These are phyloP conservation scores for Tympanuchus pallidicinctus DNA, from an alignment of 2,113 vertebrate species.

Conservation along the genomic window DNA sequence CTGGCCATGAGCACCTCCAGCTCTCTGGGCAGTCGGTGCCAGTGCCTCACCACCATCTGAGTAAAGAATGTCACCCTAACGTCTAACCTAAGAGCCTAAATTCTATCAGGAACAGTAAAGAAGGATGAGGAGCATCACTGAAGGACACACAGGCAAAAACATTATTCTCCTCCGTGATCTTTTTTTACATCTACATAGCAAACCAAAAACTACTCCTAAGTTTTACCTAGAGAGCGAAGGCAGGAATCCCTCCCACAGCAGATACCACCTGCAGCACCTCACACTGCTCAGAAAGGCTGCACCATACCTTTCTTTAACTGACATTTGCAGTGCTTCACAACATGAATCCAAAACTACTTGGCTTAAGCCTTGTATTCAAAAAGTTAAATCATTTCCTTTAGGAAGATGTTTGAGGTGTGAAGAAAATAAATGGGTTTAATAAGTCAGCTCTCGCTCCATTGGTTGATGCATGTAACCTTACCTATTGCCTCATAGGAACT, in stretches of 20 bases:
- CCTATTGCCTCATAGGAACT: not conserved
- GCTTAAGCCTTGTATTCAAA: not conserved
- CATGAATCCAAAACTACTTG: not conserved
- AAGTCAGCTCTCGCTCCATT: not conserved
- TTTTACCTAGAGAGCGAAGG: not conserved
- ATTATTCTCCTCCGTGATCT: not conserved
- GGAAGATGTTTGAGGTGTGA: not conserved
- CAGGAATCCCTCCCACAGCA: not conserved
- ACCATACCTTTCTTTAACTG: not conserved
- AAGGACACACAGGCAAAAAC: not conserved
- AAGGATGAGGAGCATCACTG: not conserved
- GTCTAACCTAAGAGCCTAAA: not conserved
- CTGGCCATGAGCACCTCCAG: too few species aligned
- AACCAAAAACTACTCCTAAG: not conserved
- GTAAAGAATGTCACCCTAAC: too few species aligned
- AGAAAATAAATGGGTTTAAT: slow-evolving; percentile 12
- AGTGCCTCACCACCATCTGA: too few species aligned
- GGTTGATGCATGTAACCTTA: not conserved
- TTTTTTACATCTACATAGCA: not conserved
- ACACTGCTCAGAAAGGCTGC: not conserved
- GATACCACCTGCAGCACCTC: not conserved
- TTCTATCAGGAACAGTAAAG: slow-evolving; percentile 4
- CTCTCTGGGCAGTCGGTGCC: too few species aligned
- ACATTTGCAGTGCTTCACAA: not conserved
- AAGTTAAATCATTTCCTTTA: slow-evolving; percentile 32